These are phyloP conservation scores for Eudyptes chrysolophus DNA, from an alignment of 2,113 vertebrate species.

Conservation along the genomic window DNA sequence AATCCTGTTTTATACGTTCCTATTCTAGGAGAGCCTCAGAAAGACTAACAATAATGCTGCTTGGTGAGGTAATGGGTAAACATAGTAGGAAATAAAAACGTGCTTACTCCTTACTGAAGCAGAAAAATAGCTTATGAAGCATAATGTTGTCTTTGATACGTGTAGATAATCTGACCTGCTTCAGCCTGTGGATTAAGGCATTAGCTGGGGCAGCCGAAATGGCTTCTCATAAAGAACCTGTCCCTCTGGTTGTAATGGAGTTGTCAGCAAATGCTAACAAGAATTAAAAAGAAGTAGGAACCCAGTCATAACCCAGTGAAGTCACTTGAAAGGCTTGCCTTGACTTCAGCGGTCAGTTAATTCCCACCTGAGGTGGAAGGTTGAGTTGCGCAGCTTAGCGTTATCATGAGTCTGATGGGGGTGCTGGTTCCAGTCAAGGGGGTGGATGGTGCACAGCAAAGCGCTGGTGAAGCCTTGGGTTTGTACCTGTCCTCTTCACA, in stretches of 20 bases:
- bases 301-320: background rate
- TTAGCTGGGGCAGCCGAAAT: background rate
- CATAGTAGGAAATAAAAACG: background rate
- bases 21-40: constrained; percentile 38
- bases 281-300: background rate
- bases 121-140: constrained; percentile 56
- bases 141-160: constrained; percentile 3
- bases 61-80: constrained; percentile 61
- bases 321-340: background rate
- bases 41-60: constrained; percentile 22
- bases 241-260: constrained; percentile 31
- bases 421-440: accelerated
- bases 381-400: background rate
- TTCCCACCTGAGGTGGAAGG: background rate
- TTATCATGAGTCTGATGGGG: accelerated
- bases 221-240: background rate
- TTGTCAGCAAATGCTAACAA: background rate
- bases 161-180: constrained; percentile 35
- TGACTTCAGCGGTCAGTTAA: background rate
- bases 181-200: constrained; percentile 5
- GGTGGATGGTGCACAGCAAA: background rate
- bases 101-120: constrained; percentile 26
- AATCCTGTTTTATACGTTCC: constrained; percentile 56
- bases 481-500: background rate
- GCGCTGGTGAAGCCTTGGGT: background rate